Conservation (phyloP, 2,797 vertebrate genomes). For the Pipistrellus pipistrellus region DNA sequence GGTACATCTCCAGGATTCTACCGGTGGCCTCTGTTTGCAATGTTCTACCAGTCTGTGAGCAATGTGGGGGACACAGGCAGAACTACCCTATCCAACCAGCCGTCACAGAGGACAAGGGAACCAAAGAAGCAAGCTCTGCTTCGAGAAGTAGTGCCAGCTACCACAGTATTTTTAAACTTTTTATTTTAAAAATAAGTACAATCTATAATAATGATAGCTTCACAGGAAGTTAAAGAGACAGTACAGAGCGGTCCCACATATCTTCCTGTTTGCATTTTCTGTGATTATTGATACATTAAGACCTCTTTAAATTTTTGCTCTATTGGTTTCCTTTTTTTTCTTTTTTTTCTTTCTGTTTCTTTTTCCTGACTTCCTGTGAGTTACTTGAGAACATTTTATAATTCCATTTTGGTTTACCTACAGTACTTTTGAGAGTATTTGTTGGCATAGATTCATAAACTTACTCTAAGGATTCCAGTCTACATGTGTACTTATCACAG, state of each 20-base stretch:
- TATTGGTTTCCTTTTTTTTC: background rate
- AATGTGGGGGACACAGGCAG: background rate
- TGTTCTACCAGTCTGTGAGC: background rate
- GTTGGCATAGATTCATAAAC: background rate
- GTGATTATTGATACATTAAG: background rate
- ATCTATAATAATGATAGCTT: background rate
- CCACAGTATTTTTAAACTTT: background rate
- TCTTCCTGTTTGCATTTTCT: background rate
- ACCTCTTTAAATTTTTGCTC: background rate
- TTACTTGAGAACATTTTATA: background rate
- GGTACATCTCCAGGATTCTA: background rate
- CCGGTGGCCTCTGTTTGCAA: background rate
- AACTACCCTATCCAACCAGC: background rate
- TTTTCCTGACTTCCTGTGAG: background rate
- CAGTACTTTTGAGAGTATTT: background rate
- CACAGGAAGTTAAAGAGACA: background rate
- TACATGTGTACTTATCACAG: background rate
- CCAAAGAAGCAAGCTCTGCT: background rate
- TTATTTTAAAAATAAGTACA: conserved; percentile 32
- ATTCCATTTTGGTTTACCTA: background rate
- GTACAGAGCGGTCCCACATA: background rate
- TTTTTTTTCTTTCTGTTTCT: background rate
- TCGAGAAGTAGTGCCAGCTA: background rate
- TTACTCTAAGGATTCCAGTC: background rate
- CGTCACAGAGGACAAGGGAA: background rate